Evolutionary conservation across 2,797 vertebrate genomes (phyloP).

Genomic region (Sternarchorhynchus goeldii): DNA sequence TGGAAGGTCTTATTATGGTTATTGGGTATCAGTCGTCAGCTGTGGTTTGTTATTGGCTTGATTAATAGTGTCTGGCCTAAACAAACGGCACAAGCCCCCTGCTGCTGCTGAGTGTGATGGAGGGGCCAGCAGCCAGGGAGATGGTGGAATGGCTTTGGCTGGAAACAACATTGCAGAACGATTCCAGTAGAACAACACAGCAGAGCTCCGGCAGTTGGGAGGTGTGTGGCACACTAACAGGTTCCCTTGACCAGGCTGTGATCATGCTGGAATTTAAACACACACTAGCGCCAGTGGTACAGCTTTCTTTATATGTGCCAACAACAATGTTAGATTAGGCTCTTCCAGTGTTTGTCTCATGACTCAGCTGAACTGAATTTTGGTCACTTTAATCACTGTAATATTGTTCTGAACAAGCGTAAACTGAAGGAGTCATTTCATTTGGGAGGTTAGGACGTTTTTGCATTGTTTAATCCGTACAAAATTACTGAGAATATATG

Average conservation of each 20-base stretch:
- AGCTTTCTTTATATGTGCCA: not conserved
- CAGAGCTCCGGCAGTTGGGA: conserved; percentile 10
- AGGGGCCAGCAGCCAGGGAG: conserved; percentile 25
- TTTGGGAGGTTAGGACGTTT: no score
- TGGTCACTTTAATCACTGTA: no score
- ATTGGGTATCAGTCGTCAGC: conserved; percentile 60
- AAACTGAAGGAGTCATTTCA: no score
- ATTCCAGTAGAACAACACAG: conserved; percentile 25
- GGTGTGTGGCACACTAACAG: conserved; percentile 9
- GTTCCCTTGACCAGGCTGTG: conserved; percentile 14
- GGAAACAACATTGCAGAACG: conserved; percentile 21
- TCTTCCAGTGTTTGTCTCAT: not conserved
- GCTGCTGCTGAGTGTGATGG: conserved; percentile 26
- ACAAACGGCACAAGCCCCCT: conserved; percentile 45
- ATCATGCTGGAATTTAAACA: conserved; percentile 22
- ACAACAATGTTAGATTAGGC: not conserved
- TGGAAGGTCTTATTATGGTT: conserved; percentile 62
- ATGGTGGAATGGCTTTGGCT: conserved; percentile 26
- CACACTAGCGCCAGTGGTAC: not conserved
- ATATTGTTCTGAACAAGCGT: not conserved
- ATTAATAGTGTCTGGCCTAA: conserved; percentile 69
- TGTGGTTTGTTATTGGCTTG: conserved; percentile 66
- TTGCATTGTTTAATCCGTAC: no score
- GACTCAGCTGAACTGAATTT: not conserved
- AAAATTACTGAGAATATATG: not conserved